Evolutionary conservation across 2,888 invertebrate genomes (phyloP), one percentile per base, ranked within the genome.

Genomic region (Alloscopus bannaensis): DNA sequence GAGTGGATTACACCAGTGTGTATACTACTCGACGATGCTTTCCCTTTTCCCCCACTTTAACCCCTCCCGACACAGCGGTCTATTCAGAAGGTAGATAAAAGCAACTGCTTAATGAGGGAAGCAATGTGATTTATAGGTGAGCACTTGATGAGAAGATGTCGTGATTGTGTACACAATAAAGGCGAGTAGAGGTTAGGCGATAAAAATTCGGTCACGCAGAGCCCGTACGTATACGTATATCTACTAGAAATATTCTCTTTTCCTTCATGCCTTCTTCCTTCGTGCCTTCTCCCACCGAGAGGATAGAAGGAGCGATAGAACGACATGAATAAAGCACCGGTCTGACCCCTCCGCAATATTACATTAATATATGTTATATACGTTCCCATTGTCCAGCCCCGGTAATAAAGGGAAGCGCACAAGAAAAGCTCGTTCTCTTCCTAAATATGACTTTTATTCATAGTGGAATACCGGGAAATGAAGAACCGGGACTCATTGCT

Each of bases 201-300:
- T 83, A 83, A 81, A 83, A 83, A 83, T 83, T 83, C 82, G 83
- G 83, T 83, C 83, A 83, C 83, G 83, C 83, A 83, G 82, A 80
- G 75, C 73, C 55, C 77, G 45, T 70, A 68, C 68, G 45, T 73
- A 65, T 52, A 36, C 36, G 13, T 36, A 36, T 42, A 70, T 55
- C 62, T 62, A 72, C 52, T 29, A 31, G 29, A 60, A 72, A 72
- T 72, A 57, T 45, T 75, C 75, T 55, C 64, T 62, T 52, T 64
- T 52, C 28, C 22, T 66, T 66, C 66, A 66, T 59, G 24, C 8
- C 45, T 20, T 18, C 31, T 75, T 45, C 26, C 59, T 66, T 28
- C 22, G 45, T 72, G 52, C n/a, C 57, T 26, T 36, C 59, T 42
- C 24, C 20, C 6, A 64, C 11, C 4, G 20, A 16, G n/a, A 18